Evolutionary conservation across 2,797 vertebrate genomes (phyloP), one percentile per base, ranked within the genome.

Genomic region (Galago senegalensis): DNA sequence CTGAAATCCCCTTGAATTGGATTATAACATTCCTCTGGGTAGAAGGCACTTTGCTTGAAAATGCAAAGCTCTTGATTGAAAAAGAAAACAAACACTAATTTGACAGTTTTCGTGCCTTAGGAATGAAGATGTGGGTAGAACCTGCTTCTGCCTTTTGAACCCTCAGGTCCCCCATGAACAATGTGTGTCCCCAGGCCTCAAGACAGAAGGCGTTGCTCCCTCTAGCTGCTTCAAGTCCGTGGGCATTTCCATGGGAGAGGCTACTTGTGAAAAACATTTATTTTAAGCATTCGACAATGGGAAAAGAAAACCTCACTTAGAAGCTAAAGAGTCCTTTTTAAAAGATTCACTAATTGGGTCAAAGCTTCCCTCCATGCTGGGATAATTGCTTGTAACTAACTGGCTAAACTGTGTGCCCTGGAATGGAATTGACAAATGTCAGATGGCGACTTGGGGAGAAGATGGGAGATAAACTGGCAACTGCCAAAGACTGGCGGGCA

Each of bases 71-170:
- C 93, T 98, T 95, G 67, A 93, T 88, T 91, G 87, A 46, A 80
- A 96, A 97, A 87, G 95, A 93, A 97, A 98, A 97, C 87, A 97
- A 97, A 96, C 91, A 93, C 53, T 67, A 79, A 92, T 94, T 96
- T 93, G 89, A 95, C 63, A 40, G 61, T 43, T 70, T 37, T 75
- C 77, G 88, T 84, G 83, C 93, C 89, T 95, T 40, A 61, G 56
- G 91, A 87, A 97, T 70, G 87, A 72, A 94, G 58, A 75, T 18
- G 60, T 65, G 31, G 5, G 85, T 75, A 87, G 92, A 89, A 34
- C 16, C 8, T 6, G 65, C 72, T 76, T n/a, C 80, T 58, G 29
- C 31, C 87, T 34, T 76, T 23, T 11, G 79, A 94, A 20, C 60
- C 67, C 1, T 7, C 3, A 25, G 70, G 43, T 89, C 56, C 60